A percentile compares a stretch with the other conserved stretches of the same genome.
Evolutionary conservation across 2,113 vertebrate genomes (phyloP).

Genomic region (Rattus rattus): DNA sequence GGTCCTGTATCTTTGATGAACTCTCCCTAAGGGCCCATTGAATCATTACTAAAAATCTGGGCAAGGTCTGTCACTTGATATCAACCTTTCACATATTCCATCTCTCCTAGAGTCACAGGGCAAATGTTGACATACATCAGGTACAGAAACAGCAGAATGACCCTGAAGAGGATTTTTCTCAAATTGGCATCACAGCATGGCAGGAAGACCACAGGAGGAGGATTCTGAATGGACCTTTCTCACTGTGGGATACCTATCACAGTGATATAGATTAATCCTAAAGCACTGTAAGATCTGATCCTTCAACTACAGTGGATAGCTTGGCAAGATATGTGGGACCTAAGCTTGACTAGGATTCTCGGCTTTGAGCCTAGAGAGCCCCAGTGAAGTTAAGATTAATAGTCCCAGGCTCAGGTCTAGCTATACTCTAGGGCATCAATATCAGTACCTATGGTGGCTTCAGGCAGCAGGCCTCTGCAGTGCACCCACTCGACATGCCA

Average conservation of each 20-base stretch:
- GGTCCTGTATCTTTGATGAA: neutral
- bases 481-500: fast-evolving
- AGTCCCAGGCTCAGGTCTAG: neutral
- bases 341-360: too few relatives aligned
- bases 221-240: neutral
- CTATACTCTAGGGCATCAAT: neutral
- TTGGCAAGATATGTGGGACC: too few relatives aligned
- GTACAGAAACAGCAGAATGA: fast-evolving
- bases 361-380: neutral
- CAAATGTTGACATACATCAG: neutral
- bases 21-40: too few relatives aligned
- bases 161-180: neutral
- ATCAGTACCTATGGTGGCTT: fast-evolving
- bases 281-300: too few relatives aligned
- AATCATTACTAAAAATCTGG: fast-evolving
- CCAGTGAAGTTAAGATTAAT: neutral
- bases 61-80: fast-evolving
- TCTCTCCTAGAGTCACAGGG: neutral
- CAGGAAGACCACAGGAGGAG: too few relatives aligned
- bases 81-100: too few relatives aligned
- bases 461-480: neutral
- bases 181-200: neutral
- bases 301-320: too few relatives aligned
- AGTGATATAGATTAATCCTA: too few relatives aligned
- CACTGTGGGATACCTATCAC: neutral